Base-by-base conservation (phyloP, 2,113 vertebrate genomes). In the Narcine bancroftii region DNA sequence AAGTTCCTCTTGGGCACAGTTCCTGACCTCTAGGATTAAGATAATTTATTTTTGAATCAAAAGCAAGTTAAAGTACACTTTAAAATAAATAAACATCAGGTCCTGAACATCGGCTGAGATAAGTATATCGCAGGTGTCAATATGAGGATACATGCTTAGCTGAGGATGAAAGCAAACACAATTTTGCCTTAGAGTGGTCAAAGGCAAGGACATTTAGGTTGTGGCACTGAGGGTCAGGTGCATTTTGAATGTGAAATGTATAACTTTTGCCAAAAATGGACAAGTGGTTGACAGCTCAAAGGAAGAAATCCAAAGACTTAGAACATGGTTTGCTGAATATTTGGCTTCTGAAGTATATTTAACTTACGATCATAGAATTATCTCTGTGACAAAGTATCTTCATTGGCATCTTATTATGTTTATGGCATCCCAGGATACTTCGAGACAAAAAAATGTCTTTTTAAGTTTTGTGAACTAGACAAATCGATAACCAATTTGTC, bases 1-100 rank as follows among this genome's bases (percentile, higher is more conserved):
- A 33, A 99, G 95, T 93, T 99, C 97, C 29, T 95, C 93, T 93
- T 95, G 95, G 56, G 96, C 1, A 0, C 60, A 94, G 92, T 92
- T 93, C 77, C 92, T 92, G 63, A 56, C 2, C 92, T n/a, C 93
- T 93, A 69, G 92, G 45, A 91, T 47, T 69, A 36, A 69, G 65
- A 33, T 26, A 24, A 26, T 69, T 71, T 69, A 69, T 45, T 91
- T 66, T 69, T 45, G 33, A 65, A 24, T 47, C 42, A 39, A 66
- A 60, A 69, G 45, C 60, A 36, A 81, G 53, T n/a, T 53, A 63
- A 17, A 60, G 36, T 87, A 21, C 56, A 87, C 56, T 24, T 69
- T 69, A 5, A 24, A 19, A 66, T 24, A 69, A 69, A 24, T 21
- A 56, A 1, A n/a, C n/a, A n/a, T 17, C n/a, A 60, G 29, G 15